Conservation (phyloP, 2,797 vertebrate genomes). For the Pseudochirops corinnae region DNA sequence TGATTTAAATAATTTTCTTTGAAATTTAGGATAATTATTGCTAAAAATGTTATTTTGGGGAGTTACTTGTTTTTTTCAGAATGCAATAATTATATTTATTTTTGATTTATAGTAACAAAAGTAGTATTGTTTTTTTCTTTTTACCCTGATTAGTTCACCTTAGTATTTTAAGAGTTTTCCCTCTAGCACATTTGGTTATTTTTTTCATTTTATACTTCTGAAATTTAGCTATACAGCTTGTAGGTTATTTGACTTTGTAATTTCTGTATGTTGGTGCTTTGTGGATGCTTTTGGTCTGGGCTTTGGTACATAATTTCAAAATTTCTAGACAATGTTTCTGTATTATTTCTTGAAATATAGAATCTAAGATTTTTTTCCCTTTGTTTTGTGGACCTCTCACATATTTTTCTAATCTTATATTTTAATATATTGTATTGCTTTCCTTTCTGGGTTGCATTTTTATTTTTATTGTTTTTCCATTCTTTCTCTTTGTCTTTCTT, state of each 20-base stretch:
- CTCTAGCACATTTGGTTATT: not conserved
- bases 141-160: not conserved
- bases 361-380: not conserved
- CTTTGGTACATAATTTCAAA: not conserved
- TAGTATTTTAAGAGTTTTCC: not conserved
- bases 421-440: not conserved
- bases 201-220: not conserved
- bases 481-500: not conserved
- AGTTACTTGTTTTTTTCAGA: not conserved
- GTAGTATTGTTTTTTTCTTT: not conserved
- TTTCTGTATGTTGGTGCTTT: no score
- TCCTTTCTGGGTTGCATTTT: not conserved
- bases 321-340: not conserved
- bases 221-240: not conserved
- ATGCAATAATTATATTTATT: not conserved
- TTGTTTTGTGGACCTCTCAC: not conserved
- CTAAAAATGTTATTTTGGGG: not conserved
- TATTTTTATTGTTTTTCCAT: not conserved
- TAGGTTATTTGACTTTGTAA: no score
- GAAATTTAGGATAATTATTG: not conserved
- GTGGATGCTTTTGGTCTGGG: not conserved
- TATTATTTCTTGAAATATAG: not conserved
- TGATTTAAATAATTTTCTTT: not conserved
- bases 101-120: not conserved
- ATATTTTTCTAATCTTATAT: not conserved